Evolutionary conservation across 2,888 invertebrate species (phyloP).

Genomic region (Diarsia brunnea): DNA sequence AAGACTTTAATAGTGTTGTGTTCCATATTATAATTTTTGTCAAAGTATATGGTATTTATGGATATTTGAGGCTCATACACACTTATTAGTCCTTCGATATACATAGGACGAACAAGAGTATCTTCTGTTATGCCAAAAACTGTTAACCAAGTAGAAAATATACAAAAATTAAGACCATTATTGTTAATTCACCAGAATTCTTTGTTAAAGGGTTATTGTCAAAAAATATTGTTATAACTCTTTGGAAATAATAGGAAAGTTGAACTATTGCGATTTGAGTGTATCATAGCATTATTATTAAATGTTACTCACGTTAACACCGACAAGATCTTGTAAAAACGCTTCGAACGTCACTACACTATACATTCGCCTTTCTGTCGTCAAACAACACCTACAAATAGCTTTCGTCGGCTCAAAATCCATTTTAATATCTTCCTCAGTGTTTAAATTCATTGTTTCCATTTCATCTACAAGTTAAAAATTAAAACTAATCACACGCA

Average conservation of each 20-base stretch:
- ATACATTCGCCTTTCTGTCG: slow-evolving; percentile 75
- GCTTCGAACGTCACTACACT: slow-evolving; percentile 65
- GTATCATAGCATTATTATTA: background rate
- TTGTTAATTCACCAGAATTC: background rate
- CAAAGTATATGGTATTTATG: background rate
- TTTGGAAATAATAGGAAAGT: background rate
- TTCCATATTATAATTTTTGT: background rate
- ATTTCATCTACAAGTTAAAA: slow-evolving; percentile 27
- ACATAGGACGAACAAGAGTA: background rate
- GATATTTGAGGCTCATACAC: background rate
- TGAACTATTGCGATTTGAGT: background rate
- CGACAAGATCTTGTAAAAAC: slow-evolving; percentile 78
- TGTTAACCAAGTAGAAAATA: background rate
- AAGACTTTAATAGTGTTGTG: background rate
- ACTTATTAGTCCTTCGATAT: background rate
- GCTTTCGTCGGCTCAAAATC: slow-evolving; percentile 68
- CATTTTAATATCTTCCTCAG: slow-evolving; percentile 66
- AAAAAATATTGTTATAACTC: background rate
- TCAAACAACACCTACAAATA: slow-evolving; percentile 84
- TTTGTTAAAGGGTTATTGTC: background rate
- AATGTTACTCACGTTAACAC: slow-evolving; percentile 77
- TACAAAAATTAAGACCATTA: background rate
- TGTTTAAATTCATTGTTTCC: slow-evolving; percentile 48
- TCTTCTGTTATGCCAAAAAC: background rate
- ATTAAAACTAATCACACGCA: slow-evolving; percentile 14